phyloP scores from a whole-genome alignment of 2,113 vertebrate genomes.

The Notarius lentiginosus region DNA sequence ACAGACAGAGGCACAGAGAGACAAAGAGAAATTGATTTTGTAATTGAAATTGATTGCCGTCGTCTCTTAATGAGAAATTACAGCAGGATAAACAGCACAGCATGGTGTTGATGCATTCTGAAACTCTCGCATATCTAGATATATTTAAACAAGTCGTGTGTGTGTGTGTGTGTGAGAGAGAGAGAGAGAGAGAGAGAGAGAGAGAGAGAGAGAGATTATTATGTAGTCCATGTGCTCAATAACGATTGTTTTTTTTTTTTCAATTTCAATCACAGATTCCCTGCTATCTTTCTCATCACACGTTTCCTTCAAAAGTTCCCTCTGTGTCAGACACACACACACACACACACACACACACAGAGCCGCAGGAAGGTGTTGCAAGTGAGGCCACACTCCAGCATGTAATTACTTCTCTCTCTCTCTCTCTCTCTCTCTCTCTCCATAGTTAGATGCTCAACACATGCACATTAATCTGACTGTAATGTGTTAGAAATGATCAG shows the following conservation, averaged over 20 bases:
- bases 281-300: not conserved
- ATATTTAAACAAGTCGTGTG: slow-evolving; percentile 35
- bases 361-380: slow-evolving; percentile 20
- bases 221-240: not conserved
- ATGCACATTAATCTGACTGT: not conserved
- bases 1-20: not conserved
- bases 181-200: slow-evolving; percentile 23
- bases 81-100: slow-evolving; percentile 19
- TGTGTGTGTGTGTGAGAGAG: slow-evolving; percentile 30
- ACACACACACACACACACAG: slow-evolving; percentile 40
- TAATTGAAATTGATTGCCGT: slow-evolving; percentile 43
- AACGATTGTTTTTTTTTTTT: not conserved
- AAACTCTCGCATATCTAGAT: slow-evolving; percentile 33
- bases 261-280: slow-evolving; percentile 7
- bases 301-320: slow-evolving; percentile 13
- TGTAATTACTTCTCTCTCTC: slow-evolving; percentile 38
- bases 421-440: not conserved
- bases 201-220: not conserved
- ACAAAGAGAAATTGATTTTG: slow-evolving; percentile 3
- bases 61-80: slow-evolving; percentile 46
- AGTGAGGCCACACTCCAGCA: slow-evolving; percentile 39
- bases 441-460: not conserved
- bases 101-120: slow-evolving; percentile 31
- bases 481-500: not conserved
- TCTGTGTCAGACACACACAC: slow-evolving; percentile 25